phyloP scores from a whole-genome alignment of 2,888 invertebrate species.

The Amiota mariae region DNA sequence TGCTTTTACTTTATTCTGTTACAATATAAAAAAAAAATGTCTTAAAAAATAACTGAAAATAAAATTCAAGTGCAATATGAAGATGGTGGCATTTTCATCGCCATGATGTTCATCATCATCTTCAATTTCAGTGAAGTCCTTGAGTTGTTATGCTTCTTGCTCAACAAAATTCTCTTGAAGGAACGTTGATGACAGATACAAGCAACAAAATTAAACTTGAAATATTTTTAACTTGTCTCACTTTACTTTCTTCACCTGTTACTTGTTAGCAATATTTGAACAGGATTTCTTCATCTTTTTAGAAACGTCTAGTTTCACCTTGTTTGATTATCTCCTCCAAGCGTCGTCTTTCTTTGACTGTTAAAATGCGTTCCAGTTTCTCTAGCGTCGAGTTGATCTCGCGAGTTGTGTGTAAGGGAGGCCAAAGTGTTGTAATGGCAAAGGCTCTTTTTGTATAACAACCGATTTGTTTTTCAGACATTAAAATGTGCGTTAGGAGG shows the following conservation, averaged over 20 bases:
- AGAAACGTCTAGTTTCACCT: conserved; percentile 48
- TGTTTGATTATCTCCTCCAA: conserved; percentile 71
- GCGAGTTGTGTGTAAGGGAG: conserved; percentile 71
- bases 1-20: too few relatives aligned
- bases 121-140: too few relatives aligned
- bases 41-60: conserved; percentile 17
- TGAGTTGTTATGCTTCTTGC: too few relatives aligned
- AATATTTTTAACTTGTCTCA: conserved; percentile 9
- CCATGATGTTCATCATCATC: too few relatives aligned
- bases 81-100: not conserved
- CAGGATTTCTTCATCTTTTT: not conserved
- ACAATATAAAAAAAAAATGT: not conserved
- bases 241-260: conserved; percentile 5
- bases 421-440: conserved; percentile 73
- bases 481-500: not conserved
- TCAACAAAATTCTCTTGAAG: too few relatives aligned
- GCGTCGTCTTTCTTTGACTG: conserved; percentile 71
- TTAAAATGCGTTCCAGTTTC: conserved; percentile 71
- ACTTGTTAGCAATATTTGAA: not conserved
- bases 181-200: not conserved
- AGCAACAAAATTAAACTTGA: not conserved
- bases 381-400: conserved; percentile 72
- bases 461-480: not conserved
- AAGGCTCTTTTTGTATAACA: conserved; percentile 61
- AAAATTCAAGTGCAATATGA: conserved; percentile 6